phyloP scores from a whole-genome alignment of 2,113 vertebrate species.

The Chlorodrepanis virens region DNA sequence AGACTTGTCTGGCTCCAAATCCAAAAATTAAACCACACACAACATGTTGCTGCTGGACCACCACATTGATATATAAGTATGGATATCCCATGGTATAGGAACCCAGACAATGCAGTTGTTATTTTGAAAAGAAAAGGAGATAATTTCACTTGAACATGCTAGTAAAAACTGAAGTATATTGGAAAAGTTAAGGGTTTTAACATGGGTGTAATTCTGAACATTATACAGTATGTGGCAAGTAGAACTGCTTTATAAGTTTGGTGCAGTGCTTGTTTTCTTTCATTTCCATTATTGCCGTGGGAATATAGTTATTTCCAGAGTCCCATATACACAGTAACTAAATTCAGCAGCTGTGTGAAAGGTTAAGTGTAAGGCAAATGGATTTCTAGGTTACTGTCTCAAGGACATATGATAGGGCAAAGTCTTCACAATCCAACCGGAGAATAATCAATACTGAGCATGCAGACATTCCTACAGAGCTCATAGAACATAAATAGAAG shows the following conservation, averaged over 20 bases:
- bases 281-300: conserved; percentile 48
- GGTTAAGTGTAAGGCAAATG: conserved; percentile 67
- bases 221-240: background rate
- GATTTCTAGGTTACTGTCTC: conserved; percentile 63
- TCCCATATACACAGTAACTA: conserved; percentile 42
- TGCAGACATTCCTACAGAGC: background rate
- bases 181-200: background rate
- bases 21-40: background rate
- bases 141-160: background rate
- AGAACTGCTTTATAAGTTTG: conserved; percentile 49
- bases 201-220: background rate
- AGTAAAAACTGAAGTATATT: background rate
- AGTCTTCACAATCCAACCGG: conserved; percentile 11
- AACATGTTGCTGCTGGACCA: background rate
- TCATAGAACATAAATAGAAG: conserved; percentile 13
- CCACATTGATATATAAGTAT: background rate
- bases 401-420: conserved; percentile 59
- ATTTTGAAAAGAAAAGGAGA: conserved; percentile 7
- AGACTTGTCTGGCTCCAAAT: background rate
- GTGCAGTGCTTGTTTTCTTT: conserved; percentile 51
- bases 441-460: conserved; percentile 58
- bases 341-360: conserved; percentile 55
- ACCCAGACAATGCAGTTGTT: background rate
- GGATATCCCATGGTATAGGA: background rate
- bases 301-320: conserved; percentile 43